These are phyloP conservation scores for Mya arenaria DNA, from an alignment of 1,140 invertebrate genomes.

Conservation along the genomic window DNA sequence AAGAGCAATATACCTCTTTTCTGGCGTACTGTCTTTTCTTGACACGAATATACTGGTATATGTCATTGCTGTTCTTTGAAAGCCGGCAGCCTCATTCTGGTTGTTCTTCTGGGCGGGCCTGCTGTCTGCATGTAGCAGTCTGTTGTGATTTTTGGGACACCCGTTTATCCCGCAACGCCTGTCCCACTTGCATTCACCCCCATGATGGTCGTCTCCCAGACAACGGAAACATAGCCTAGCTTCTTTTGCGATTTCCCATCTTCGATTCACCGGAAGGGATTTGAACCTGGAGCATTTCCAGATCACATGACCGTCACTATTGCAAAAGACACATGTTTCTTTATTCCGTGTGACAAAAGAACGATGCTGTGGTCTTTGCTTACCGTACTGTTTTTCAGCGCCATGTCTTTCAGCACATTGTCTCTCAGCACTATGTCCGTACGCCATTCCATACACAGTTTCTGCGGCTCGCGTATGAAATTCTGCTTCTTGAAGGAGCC, in stretches of 20 bases:
- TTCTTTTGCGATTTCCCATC: constrained; percentile 4
- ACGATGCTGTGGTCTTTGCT: too few species aligned
- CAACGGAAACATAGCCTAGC: constrained; percentile 10
- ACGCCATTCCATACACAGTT: too few species aligned
- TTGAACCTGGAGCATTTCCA: neutral
- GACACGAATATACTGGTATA: too few species aligned
- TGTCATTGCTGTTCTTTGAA: too few species aligned
- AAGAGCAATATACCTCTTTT: neutral
- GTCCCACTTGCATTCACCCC: neutral
- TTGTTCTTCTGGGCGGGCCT: neutral
- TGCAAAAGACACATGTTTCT: constrained; percentile 6
- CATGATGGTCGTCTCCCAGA: neutral
- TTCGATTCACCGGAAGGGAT: neutral
- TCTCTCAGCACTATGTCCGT: too few species aligned
- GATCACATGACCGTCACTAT: neutral
- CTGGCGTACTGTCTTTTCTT: neutral
- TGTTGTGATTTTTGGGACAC: constrained; percentile 27
- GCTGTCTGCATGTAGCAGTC: constrained; percentile 12
- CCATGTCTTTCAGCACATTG: too few species aligned
- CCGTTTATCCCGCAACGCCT: constrained; percentile 3
- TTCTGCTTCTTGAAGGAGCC: too few species aligned
- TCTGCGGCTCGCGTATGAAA: too few species aligned
- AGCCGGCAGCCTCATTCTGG: neutral
- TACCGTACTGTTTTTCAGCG: too few species aligned
- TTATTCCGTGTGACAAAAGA: too few species aligned